These are phyloP conservation scores for Heliangelus exortis DNA, from an alignment of 2,797 vertebrate species.

Conservation along the genomic window DNA sequence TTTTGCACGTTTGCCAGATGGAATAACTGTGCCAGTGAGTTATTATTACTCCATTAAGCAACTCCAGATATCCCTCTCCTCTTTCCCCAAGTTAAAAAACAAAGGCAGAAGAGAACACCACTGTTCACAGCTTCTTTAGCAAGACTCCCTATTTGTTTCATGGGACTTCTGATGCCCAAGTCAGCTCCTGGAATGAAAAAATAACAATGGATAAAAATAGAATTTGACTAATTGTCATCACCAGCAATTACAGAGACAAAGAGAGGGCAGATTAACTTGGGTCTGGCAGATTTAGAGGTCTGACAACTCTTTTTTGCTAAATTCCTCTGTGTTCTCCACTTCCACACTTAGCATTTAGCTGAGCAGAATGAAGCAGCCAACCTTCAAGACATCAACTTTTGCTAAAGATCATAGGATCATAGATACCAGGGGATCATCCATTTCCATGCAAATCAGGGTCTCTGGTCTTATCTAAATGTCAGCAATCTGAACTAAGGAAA, in stretches of 20 bases:
- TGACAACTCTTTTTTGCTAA: neutral
- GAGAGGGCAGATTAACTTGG: accelerated
- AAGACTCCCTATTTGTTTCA: neutral
- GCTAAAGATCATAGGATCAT: neutral
- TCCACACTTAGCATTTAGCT: neutral
- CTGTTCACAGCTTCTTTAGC: neutral
- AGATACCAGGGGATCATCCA: neutral
- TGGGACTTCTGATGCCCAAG: neutral
- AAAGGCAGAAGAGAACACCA: neutral
- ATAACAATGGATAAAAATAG: neutral
- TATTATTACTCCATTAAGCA: conserved; percentile 1
- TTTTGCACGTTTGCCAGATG: neutral
- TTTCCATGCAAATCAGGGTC: neutral
- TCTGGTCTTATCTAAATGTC: neutral
- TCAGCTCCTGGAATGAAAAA: neutral
- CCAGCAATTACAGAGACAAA: neutral
- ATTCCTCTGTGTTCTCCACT: neutral
- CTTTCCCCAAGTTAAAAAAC: neutral
- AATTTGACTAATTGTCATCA: neutral
- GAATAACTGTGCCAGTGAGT: neutral
- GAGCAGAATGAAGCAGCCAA: neutral
- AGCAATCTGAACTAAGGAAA: neutral
- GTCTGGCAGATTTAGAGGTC: neutral
- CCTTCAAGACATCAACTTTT: neutral
- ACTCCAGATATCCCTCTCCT: neutral